Evolutionary conservation across 1,140 invertebrate species (phyloP).

Genomic region (Diuraphis noxia): DNA sequence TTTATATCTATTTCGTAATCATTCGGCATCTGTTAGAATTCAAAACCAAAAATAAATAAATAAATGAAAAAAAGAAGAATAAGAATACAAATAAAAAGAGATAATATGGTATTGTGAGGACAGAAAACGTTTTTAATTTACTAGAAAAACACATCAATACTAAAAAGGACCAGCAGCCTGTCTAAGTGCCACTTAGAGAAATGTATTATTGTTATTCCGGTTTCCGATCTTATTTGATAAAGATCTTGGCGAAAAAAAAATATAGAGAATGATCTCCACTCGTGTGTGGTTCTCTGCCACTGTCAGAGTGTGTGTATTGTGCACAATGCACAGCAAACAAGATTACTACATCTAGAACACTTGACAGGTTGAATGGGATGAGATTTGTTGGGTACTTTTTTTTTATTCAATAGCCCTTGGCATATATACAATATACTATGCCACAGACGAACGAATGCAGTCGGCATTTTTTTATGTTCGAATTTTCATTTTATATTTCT

Average conservation of each 20-base stretch:
- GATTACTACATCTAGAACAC: constrained; percentile 52
- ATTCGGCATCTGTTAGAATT: constrained; percentile 51
- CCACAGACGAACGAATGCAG: constrained; percentile 24
- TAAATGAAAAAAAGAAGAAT: constrained; percentile 30
- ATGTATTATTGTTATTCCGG: constrained; percentile 52
- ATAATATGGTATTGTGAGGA: constrained; percentile 46
- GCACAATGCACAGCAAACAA: constrained; percentile 44
- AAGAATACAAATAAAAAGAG: constrained; percentile 39
- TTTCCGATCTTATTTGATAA: constrained; percentile 53
- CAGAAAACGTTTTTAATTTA: constrained; percentile 53
- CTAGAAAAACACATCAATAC: constrained; percentile 53
- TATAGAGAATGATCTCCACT: constrained; percentile 24
- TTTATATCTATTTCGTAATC: constrained; percentile 49
- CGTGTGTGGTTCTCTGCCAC: constrained; percentile 46
- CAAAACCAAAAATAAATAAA: constrained; percentile 22
- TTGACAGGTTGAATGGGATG: constrained; percentile 53
- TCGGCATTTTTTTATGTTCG: constrained; percentile 45
- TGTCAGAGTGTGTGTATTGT: constrained; percentile 13
- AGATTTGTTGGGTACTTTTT: constrained; percentile 45
- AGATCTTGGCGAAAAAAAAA: constrained; percentile 49
- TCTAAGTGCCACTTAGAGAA: constrained; percentile 52
- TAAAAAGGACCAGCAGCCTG: constrained; percentile 33
- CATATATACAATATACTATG: background rate
- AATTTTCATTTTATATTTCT: constrained; percentile 27
- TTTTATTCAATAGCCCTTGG: constrained; percentile 49